These are phyloP conservation scores for Agrypnia vestita DNA, from an alignment of 1,140 invertebrate genomes.

Conservation along the genomic window DNA sequence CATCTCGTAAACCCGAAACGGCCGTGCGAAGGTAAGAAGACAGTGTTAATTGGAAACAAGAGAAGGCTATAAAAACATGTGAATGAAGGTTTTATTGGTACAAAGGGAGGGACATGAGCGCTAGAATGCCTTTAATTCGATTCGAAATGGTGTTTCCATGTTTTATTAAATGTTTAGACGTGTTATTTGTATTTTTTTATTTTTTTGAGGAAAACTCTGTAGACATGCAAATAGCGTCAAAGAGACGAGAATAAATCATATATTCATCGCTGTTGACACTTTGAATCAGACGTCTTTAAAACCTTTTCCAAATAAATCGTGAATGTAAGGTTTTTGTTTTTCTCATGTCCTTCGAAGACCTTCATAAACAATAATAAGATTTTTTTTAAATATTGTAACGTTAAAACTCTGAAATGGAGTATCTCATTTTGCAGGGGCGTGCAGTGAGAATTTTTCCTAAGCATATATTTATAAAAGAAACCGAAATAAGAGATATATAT, in stretches of 20 bases:
- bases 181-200: not conserved
- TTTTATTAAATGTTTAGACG: constrained; percentile 3
- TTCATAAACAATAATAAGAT: too few relatives aligned
- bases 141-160: constrained; percentile 31
- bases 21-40: constrained; percentile 49
- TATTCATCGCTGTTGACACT: constrained; percentile 25
- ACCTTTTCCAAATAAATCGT: not conserved
- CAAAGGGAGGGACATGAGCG: constrained; percentile 30
- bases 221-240: constrained; percentile 9
- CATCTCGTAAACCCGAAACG: not conserved
- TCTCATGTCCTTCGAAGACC: constrained; percentile 20
- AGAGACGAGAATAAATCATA: constrained; percentile 18
- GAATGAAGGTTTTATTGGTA: constrained; percentile 54
- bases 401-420: not conserved
- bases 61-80: constrained; percentile 51
- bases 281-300: not conserved
- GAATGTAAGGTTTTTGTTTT: not conserved
- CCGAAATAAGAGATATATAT: too few relatives aligned
- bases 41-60: constrained; percentile 56
- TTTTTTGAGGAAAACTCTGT: not conserved
- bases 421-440: too few relatives aligned
- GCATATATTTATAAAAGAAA: too few relatives aligned
- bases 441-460: not conserved
- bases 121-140: constrained; percentile 36
- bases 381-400: not conserved